Conservation (phyloP, 2,113 vertebrate genomes). For the Tretioscincus oriximinensis region DNA sequence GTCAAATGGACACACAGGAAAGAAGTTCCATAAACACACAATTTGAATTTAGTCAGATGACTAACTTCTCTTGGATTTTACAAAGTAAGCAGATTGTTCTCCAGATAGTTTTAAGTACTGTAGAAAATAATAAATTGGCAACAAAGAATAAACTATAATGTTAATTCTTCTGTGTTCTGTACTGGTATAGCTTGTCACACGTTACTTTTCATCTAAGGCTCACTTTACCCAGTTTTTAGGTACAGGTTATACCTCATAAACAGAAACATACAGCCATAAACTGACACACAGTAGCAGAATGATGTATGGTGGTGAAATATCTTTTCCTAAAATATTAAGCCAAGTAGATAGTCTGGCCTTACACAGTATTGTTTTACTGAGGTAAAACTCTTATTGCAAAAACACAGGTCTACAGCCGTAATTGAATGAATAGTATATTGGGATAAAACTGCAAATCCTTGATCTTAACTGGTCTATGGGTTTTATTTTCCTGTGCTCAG, state of each 20-base stretch:
- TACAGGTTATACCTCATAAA: background rate
- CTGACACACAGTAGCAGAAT: too few relatives aligned
- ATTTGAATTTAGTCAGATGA: slow-evolving; percentile 49
- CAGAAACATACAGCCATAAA: background rate
- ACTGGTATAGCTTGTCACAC: background rate
- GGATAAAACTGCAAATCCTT: too few relatives aligned
- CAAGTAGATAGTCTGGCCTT: too few relatives aligned
- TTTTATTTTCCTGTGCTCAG: too few relatives aligned
- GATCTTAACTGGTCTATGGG: too few relatives aligned
- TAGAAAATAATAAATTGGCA: slow-evolving; percentile 3
- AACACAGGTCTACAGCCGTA: too few relatives aligned
- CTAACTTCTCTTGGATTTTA: slow-evolving; percentile 29
- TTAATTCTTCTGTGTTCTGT: background rate
- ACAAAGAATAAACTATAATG: background rate
- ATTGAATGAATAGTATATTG: too few relatives aligned
- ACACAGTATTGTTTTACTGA: too few relatives aligned
- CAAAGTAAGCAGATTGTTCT: background rate
- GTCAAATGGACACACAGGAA: slow-evolving; percentile 73
- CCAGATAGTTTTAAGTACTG: background rate
- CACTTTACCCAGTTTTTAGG: background rate
- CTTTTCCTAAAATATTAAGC: too few relatives aligned
- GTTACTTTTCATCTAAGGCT: too few relatives aligned
- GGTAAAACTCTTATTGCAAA: too few relatives aligned
- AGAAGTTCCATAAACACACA: slow-evolving; percentile 58
- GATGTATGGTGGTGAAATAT: background rate